Evolutionary conservation across 2,113 vertebrate genomes (phyloP).

Genomic region (Dolichotis patagonum): DNA sequence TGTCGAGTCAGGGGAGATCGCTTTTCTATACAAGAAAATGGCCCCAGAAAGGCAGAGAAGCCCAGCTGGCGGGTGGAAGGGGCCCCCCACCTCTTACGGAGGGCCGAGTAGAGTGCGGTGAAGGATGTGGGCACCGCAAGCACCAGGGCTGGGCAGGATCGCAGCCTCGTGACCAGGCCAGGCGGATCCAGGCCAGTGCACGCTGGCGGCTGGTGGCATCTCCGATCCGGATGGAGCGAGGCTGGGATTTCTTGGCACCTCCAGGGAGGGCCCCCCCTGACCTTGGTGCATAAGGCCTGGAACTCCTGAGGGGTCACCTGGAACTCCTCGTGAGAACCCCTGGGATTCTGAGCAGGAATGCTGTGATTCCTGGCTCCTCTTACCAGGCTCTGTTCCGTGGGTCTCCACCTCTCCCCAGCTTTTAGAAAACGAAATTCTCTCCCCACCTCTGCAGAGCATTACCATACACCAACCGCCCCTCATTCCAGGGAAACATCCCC

Average conservation of each 20-base stretch:
- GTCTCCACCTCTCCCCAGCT: background rate
- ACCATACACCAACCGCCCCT: background rate
- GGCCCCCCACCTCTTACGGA: background rate
- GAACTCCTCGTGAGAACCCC: too few species aligned
- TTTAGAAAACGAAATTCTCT: background rate
- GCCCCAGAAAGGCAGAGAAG: background rate
- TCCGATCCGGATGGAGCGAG: background rate
- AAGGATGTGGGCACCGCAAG: background rate
- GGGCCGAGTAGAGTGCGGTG: background rate
- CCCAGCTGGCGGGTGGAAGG: background rate
- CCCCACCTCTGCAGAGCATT: background rate
- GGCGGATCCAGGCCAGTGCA: background rate
- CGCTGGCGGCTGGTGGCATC: too few species aligned
- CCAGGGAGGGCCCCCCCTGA: background rate
- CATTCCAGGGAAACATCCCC: background rate
- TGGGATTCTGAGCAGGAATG: background rate
- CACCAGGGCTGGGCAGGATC: background rate
- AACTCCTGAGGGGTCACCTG: too few species aligned
- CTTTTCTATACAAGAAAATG: conserved; percentile 1
- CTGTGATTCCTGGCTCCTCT: too few species aligned
- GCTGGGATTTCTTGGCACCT: background rate
- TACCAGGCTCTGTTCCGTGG: background rate
- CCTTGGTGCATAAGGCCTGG: background rate
- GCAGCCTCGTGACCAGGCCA: fast-evolving
- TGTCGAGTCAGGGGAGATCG: background rate